Evolutionary conservation across 2,797 vertebrate genomes (phyloP), one percentile per base, ranked within the genome.

Genomic region (Sebastes dallii): DNA sequence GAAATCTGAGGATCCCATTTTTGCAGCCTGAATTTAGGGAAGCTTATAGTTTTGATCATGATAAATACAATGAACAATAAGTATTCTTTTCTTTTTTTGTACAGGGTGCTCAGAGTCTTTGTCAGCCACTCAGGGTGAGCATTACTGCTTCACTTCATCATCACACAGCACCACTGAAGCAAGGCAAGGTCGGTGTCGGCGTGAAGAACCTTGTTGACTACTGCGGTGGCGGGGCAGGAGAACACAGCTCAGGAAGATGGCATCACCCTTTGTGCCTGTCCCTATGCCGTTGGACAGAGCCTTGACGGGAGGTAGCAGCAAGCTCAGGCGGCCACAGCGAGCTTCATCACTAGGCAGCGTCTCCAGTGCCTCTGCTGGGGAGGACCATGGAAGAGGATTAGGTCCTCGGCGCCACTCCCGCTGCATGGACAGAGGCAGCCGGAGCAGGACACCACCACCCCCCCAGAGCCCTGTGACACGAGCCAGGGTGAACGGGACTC

Each of bases 261-360:
- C 94, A 11, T 92, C 94, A 30, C 93, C 94, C 14, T 95, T 95
- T 67, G 94, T 94, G 87, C 94, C 94, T 65, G 93, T 95, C 42
- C 93, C 93, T 1, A 72, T 94, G 84, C 93, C 94, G 22, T 61
- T 95, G 85, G 90, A 92, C 83, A 86, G 91, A 83, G 75, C 69
- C 61, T 46, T 83, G 56, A 82, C 90, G 0, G 86, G 82, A 39
- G 77, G 86, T 3, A 82, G 69, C 50, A 46, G 66, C 74, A 93
- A 92, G 79, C 70, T 81, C 6, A 86, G 90, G 7, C 87, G 92
- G 54, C 90, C 93, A 1, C 93, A 92, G 72, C 85, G 94, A 27
- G 91, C 94, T 0, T 88, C 94, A 0, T 95, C 94, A 0, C 83
- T 95, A 0, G 93, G 94, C 58, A 94, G 93, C 4, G 90, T 94